Evolutionary conservation across 2,797 vertebrate genomes (phyloP).

Genomic region (Pantherophis vulpinus): DNA sequence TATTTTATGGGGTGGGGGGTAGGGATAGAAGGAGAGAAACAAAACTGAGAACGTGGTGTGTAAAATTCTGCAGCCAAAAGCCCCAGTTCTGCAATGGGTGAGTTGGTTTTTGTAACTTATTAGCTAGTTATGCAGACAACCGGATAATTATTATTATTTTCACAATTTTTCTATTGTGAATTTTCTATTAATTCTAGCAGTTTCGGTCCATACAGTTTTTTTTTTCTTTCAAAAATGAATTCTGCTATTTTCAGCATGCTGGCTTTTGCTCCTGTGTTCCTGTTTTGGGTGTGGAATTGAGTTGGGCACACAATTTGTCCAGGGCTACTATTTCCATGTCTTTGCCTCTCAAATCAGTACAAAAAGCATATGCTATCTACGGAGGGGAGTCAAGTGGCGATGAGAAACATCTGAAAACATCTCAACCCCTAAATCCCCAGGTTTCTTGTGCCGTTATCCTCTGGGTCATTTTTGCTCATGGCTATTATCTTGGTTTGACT

Average conservation of each 20-base stretch:
- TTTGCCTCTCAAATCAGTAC: background rate
- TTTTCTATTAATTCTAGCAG: background rate
- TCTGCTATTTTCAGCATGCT: background rate
- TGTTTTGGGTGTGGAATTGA: background rate
- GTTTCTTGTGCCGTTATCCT: constrained; percentile 26
- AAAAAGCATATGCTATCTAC: background rate
- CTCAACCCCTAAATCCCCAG: background rate
- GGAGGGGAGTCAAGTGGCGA: background rate
- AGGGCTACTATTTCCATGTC: background rate
- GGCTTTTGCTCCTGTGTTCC: background rate
- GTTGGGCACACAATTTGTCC: background rate
- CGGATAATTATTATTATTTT: background rate
- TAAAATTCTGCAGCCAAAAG: background rate
- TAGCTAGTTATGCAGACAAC: background rate
- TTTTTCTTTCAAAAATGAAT: background rate
- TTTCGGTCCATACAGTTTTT: background rate
- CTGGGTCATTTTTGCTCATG: constrained; percentile 45
- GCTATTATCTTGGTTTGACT: constrained; percentile 60
- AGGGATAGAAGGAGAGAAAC: background rate
- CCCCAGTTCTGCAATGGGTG: background rate
- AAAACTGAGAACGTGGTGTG: background rate
- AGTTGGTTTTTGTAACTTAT: background rate
- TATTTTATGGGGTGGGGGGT: background rate
- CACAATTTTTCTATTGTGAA: background rate
- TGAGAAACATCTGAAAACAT: background rate